Conservation (phyloP, 2,888 invertebrate species). For the Halocaridina rubra region DNA sequence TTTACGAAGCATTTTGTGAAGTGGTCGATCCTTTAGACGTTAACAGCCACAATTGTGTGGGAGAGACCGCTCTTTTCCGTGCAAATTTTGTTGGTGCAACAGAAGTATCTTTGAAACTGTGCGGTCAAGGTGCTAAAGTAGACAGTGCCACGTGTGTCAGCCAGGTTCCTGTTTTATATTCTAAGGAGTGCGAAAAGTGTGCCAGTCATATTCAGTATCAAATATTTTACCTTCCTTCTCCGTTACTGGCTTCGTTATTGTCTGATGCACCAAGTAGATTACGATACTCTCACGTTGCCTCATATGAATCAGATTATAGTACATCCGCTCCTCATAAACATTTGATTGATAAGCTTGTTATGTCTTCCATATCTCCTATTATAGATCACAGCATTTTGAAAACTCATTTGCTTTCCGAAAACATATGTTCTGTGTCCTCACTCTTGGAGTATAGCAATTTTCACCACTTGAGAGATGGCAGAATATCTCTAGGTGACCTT, state of each 20-base stretch:
- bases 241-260: slow-evolving; percentile 61
- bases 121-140: slow-evolving; percentile 48
- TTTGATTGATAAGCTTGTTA: slow-evolving; percentile 57
- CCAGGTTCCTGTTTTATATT: slow-evolving; percentile 3
- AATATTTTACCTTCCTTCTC: slow-evolving; percentile 13
- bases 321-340: slow-evolving; percentile 33
- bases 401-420: background rate
- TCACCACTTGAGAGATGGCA: background rate
- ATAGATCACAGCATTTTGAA: slow-evolving; percentile 45
- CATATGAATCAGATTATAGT: background rate
- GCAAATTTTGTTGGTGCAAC: slow-evolving; percentile 61
- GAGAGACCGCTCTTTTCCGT: slow-evolving; percentile 62
- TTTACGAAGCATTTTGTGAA: slow-evolving; percentile 50
- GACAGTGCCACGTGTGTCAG: background rate
- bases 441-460: slow-evolving; percentile 19
- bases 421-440: too few species aligned
- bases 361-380: slow-evolving; percentile 53
- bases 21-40: slow-evolving; percentile 28
- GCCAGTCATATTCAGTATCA: background rate
- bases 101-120: slow-evolving; percentile 45
- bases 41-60: slow-evolving; percentile 50
- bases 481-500: slow-evolving; percentile 24
- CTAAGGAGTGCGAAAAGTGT: background rate
- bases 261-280: slow-evolving; percentile 54
- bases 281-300: slow-evolving; percentile 34